These are phyloP conservation scores for Odontothrips loti DNA, from an alignment of 2,888 invertebrate species.

Conservation along the genomic window DNA sequence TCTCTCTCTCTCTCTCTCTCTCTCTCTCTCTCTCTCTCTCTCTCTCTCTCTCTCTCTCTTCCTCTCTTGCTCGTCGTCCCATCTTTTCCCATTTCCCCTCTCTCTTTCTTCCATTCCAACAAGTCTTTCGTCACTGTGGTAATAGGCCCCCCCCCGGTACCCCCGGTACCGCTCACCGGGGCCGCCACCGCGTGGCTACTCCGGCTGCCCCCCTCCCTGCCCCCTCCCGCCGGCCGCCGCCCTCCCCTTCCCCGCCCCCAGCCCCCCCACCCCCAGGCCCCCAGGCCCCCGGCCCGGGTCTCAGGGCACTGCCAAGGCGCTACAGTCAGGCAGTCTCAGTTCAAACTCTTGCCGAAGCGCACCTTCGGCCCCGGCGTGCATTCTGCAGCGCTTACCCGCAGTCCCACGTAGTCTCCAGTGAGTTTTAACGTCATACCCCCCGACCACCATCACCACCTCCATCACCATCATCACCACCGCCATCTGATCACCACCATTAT, in stretches of 20 bases:
- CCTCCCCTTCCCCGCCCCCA: background rate
- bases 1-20: background rate
- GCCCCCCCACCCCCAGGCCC: background rate
- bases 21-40: background rate
- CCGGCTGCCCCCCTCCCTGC: background rate
- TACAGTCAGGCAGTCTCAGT: background rate
- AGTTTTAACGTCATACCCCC: background rate
- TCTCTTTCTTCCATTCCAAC: constrained; percentile 19
- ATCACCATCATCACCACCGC: background rate
- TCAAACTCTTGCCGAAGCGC: constrained; percentile 14
- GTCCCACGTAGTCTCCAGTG: constrained; percentile 21
- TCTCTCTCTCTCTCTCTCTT: background rate
- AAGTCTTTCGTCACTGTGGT: constrained; percentile 22
- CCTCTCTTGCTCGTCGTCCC: background rate
- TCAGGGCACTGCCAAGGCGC: background rate
- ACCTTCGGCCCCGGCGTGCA: background rate
- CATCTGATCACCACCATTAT: background rate
- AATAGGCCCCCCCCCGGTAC: constrained; percentile 1
- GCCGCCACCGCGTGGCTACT: background rate
- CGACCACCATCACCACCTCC: background rate
- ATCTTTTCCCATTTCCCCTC: background rate
- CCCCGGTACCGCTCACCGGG: background rate
- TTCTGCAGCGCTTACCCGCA: background rate
- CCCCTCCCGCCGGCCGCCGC: background rate
- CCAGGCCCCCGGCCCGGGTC: background rate